phyloP scores from a whole-genome alignment of 2,797 vertebrate genomes.

The Sphenopsis melanotis region DNA sequence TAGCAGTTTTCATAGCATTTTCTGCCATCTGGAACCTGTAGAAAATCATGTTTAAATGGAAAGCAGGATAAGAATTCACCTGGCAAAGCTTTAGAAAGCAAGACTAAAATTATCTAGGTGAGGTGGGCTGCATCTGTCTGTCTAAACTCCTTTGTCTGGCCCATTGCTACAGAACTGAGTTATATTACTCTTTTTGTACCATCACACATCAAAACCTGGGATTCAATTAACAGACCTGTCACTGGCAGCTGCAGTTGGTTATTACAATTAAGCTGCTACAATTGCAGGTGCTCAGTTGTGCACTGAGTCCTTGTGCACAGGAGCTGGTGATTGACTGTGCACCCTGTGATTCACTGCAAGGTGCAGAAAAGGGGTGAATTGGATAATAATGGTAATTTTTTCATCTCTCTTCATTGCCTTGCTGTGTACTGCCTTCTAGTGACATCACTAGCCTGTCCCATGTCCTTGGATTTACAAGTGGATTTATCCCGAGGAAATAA shows the following conservation, averaged over 20 bases:
- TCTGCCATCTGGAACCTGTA: neutral
- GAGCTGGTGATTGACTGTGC: neutral
- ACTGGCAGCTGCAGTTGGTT: neutral
- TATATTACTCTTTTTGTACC: neutral
- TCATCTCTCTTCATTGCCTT: neutral
- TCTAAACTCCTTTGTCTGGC: neutral
- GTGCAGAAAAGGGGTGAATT: neutral
- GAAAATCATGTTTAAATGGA: neutral
- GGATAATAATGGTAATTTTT: neutral
- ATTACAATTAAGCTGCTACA: neutral
- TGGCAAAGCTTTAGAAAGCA: neutral
- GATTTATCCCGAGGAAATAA: neutral
- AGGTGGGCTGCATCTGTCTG: neutral
- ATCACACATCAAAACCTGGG: neutral
- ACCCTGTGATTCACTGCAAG: neutral
- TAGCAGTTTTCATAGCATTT: neutral
- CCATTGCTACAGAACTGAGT: neutral
- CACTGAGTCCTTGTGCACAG: neutral
- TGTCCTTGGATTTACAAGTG: neutral
- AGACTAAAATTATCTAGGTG: neutral
- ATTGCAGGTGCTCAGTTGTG: neutral
- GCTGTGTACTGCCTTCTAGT: neutral
- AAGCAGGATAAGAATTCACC: neutral
- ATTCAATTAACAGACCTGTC: neutral
- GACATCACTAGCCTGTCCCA: neutral